Evolutionary conservation across 2,113 vertebrate genomes (phyloP).

Genomic region (Eolophus roseicapilla): DNA sequence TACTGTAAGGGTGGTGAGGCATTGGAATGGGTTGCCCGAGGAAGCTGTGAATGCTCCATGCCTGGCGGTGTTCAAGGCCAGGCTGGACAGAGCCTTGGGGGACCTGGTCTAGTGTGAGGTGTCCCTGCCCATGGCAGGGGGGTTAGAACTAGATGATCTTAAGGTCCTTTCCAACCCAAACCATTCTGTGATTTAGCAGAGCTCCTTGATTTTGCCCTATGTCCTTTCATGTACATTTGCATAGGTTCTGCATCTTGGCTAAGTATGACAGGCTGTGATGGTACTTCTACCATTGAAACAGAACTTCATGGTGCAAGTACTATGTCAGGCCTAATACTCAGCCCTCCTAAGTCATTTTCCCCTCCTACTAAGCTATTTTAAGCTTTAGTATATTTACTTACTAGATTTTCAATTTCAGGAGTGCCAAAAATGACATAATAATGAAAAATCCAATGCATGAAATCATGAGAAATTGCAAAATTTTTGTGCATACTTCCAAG

Average conservation of each 20-base stretch:
- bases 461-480: constrained; percentile 41
- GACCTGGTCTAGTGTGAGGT: background rate
- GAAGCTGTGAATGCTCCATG: background rate
- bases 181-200: background rate
- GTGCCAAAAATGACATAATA: constrained; percentile 1
- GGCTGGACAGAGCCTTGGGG: background rate
- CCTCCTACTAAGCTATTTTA: constrained; percentile 8
- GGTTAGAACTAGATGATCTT: background rate
- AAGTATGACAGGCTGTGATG: fast-evolving
- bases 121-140: background rate
- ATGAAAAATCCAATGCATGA: constrained; percentile 29
- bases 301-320: background rate
- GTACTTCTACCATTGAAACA: background rate
- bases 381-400: background rate
- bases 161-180: background rate
- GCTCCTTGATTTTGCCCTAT: background rate
- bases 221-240: background rate
- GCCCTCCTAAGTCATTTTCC: background rate
- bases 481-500: background rate
- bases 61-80: background rate
- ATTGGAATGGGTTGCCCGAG: background rate
- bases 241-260: background rate
- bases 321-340: background rate
- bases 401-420: constrained; percentile 7
- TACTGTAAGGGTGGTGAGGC: background rate